These are phyloP conservation scores for Odobenus rosmarus DNA, from an alignment of 2,113 vertebrate genomes.

Conservation along the genomic window DNA sequence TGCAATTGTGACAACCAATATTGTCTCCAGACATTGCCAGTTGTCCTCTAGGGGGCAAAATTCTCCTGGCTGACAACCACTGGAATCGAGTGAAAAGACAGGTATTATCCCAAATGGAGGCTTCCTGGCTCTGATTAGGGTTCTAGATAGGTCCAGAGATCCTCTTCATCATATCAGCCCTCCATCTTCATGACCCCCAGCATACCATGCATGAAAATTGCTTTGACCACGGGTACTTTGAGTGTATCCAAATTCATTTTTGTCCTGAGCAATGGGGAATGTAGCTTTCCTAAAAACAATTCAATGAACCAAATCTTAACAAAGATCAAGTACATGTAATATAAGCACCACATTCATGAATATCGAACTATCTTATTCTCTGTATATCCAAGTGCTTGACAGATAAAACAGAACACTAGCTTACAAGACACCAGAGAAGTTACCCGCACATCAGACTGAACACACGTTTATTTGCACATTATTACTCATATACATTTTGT, in stretches of 20 bases:
- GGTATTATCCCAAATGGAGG: neutral
- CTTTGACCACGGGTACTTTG: neutral
- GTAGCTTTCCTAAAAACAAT: neutral
- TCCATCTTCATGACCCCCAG: neutral
- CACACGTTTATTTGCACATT: neutral
- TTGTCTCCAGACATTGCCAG: neutral
- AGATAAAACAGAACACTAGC: neutral
- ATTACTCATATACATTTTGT: neutral
- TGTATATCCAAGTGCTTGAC: neutral
- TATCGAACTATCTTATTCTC: neutral
- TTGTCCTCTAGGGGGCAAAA: neutral
- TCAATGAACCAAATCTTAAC: neutral
- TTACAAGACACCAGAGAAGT: neutral
- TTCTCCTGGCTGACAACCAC: neutral
- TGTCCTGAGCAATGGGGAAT: neutral
- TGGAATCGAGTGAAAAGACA: neutral
- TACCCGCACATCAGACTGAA: neutral
- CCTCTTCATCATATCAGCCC: neutral
- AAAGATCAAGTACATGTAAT: neutral
- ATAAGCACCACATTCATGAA: neutral
- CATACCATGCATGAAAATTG: neutral
- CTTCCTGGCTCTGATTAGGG: neutral
- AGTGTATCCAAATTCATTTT: neutral
- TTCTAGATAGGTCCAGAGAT: neutral
- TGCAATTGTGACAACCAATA: neutral